Evolutionary conservation across 2,888 invertebrate genomes (phyloP), one percentile per base, ranked within the genome.

Genomic region (Clostera curtula): DNA sequence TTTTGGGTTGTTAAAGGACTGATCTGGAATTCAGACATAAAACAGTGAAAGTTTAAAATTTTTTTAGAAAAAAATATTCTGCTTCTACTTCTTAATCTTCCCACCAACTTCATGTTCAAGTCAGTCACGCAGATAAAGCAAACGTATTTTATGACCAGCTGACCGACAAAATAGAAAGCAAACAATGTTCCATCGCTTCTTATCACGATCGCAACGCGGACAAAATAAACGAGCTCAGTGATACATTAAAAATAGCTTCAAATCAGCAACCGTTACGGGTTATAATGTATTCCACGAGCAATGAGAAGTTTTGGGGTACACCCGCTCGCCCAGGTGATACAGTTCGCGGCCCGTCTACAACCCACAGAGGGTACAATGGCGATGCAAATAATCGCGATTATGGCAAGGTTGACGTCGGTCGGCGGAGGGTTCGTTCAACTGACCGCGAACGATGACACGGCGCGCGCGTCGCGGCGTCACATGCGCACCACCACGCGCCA

Each of bases 301-400:
- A 21, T 29, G 27, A 22, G 21, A 32, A 31, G 30, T 25, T 34
- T 36, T 30, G 32, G 43, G 40, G 41, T 31, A 34, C 49, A 49
- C 47, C 47, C 25, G 37, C 12, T 18, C 35, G 24, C n/a, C 25
- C 39, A n/a, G 49, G 52, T 49, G 47, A 56, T 58, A 63, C 67
- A 72, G 74, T 73, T 69, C 69, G 65, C 64, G 59, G 55, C 48
- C 54, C 56, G 57, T 55, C 65, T 57, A 56, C 62, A 55, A 51
- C 58, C 66, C 60, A 61, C 66, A 52, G 53, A 56, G 56, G 64
- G 56, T 60, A 77, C 76, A 77, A 76, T 76, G 67, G 73, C 65
- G 67, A 82, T 82, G 82, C 75, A 80, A 80, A 82, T 82, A 74
- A 80, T 76, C 71, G 71, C 76, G 79, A 82, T 80, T 77, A 82